phyloP scores from a whole-genome alignment of 2,113 vertebrate species.

The Festucalex cinctus region DNA sequence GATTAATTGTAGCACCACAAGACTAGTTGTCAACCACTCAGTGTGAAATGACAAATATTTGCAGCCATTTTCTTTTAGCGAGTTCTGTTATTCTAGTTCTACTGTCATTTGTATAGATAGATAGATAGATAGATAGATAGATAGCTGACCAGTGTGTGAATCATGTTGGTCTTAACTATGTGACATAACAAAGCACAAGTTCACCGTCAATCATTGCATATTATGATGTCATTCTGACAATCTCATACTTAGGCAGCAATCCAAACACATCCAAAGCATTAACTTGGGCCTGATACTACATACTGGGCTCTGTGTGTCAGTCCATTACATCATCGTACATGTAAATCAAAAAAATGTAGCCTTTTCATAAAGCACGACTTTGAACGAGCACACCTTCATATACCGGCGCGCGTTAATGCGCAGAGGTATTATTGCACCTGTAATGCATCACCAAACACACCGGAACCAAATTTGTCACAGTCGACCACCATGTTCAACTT shows the following conservation, averaged over 20 bases:
- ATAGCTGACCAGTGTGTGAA: not conserved
- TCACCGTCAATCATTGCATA: slow-evolving; percentile 3
- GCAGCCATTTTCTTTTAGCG: not conserved
- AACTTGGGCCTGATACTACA: slow-evolving; percentile 30
- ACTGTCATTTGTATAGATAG: too few relatives aligned
- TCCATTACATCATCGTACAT: slow-evolving; percentile 55
- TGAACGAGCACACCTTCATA: slow-evolving; percentile 14
- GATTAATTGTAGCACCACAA: too few relatives aligned
- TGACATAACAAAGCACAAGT: slow-evolving; percentile 22
- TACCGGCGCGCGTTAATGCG: slow-evolving; percentile 16
- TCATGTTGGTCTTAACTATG: not conserved
- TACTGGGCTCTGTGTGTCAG: slow-evolving; percentile 34
- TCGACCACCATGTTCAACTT: slow-evolving; percentile 66
- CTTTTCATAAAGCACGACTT: slow-evolving; percentile 14
- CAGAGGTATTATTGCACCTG: slow-evolving; percentile 34
- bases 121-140: too few relatives aligned
- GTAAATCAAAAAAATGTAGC: slow-evolving; percentile 36
- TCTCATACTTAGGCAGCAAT: not conserved
- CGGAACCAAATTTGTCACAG: slow-evolving; percentile 47
- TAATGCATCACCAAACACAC: slow-evolving; percentile 43
- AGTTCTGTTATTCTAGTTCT: too few relatives aligned
- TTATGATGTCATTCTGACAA: too few relatives aligned
- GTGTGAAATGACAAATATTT: not conserved
- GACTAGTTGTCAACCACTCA: not conserved
- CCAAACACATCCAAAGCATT: slow-evolving; percentile 15